These are phyloP conservation scores for Celastrina argiolus DNA, from an alignment of 2,888 invertebrate species.

Conservation along the genomic window DNA sequence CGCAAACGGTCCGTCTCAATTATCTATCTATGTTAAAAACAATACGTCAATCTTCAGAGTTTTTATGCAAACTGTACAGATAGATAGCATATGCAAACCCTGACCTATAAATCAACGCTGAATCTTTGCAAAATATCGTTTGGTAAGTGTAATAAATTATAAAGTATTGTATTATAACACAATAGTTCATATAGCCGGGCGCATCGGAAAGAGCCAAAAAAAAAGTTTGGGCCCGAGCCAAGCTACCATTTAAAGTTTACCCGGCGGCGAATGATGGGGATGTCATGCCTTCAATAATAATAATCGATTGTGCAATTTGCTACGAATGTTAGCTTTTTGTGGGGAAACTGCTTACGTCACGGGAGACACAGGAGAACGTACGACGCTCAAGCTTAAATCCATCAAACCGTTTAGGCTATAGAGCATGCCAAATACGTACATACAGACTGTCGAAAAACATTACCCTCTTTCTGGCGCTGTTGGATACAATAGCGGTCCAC, in stretches of 20 bases:
- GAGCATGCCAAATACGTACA: no score
- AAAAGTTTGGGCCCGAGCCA: slow-evolving; percentile 55
- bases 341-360: background rate
- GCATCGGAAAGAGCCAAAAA: slow-evolving; percentile 45
- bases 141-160: slow-evolving; percentile 23
- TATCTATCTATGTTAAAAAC: no score
- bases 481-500: no score
- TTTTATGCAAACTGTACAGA: background rate
- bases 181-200: slow-evolving; percentile 38
- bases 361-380: no score
- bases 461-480: no score
- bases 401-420: no score
- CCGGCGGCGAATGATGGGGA: slow-evolving; percentile 49
- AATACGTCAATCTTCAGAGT: no score
- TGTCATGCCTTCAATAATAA: slow-evolving; percentile 28
- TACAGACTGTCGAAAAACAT: no score
- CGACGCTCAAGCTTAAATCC: no score
- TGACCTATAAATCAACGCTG: background rate
- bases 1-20: no score
- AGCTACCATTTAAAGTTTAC: slow-evolving; percentile 38
- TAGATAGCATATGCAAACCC: background rate
- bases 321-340: background rate
- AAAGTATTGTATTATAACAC: slow-evolving; percentile 34
- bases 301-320: slow-evolving; percentile 20
- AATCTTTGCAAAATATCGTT: background rate